phyloP scores from a whole-genome alignment of 2,888 invertebrate genomes.

The Xiphydria camelus region DNA sequence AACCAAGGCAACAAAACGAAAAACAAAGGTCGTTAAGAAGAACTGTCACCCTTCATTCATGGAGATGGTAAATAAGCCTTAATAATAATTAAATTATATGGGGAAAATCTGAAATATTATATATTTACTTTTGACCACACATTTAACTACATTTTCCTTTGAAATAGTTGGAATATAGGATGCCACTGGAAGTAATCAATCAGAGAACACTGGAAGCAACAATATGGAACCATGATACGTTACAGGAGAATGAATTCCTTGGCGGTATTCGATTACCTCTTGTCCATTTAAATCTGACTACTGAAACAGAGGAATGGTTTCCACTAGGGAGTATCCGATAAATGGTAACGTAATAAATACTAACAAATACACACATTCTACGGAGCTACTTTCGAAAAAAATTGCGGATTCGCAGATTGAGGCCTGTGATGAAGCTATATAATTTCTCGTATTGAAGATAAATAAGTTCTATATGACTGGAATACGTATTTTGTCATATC shows the following conservation, averaged over 20 bases:
- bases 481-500: too few relatives aligned
- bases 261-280: constrained; percentile 88
- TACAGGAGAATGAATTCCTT: constrained; percentile 93
- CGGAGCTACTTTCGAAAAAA: too few relatives aligned
- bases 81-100: constrained; percentile 6
- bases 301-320: constrained; percentile 87
- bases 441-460: too few relatives aligned
- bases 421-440: too few relatives aligned
- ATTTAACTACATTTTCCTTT: constrained; percentile 4
- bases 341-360: background rate
- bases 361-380: too few relatives aligned
- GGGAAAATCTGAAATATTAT: background rate
- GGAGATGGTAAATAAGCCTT: constrained; percentile 77
- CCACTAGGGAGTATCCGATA: constrained; percentile 63
- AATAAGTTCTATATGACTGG: too few relatives aligned
- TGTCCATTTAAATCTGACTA: constrained; percentile 70
- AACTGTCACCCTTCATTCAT: constrained; percentile 97
- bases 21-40: constrained; percentile 90
- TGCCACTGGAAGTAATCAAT: constrained; percentile 78
- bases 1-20: constrained; percentile 90
- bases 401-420: too few relatives aligned
- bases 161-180: constrained; percentile 80
- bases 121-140: background rate
- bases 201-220: constrained; percentile 84
- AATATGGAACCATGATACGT: constrained; percentile 91